A percentile compares a stretch with the other conserved stretches of the same genome.
Evolutionary conservation across 2,113 vertebrate species (phyloP).

Genomic region (Nothobranchius kuhntae): DNA sequence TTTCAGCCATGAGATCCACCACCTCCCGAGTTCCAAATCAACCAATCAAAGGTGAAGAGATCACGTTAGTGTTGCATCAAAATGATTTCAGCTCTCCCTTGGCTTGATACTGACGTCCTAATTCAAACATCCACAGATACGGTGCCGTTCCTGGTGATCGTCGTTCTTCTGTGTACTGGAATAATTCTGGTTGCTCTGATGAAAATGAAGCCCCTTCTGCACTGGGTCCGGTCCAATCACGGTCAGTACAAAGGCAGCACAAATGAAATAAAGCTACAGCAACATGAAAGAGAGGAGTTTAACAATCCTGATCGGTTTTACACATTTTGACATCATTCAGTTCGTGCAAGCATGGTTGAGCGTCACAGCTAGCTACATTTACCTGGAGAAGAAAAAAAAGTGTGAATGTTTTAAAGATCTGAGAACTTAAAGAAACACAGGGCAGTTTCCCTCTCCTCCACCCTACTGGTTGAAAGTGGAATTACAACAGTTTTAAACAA

Average conservation of each 20-base stretch:
- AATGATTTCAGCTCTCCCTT: neutral
- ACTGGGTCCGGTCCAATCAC: constrained; percentile 43
- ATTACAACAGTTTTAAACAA: no score
- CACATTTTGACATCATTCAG: neutral
- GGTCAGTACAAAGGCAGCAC: constrained; percentile 46
- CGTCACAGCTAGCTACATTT: no score
- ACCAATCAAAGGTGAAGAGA: constrained; percentile 28
- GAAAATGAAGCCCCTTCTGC: constrained; percentile 46
- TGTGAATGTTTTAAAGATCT: no score
- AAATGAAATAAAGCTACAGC: neutral
- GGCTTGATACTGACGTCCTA: neutral
- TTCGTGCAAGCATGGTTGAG: no score
- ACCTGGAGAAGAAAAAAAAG: no score
- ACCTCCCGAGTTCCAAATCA: accelerated
- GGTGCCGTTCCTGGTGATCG: constrained; percentile 57
- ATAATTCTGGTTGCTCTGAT: constrained; percentile 36
- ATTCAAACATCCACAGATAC: constrained; percentile 45
- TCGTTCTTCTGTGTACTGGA: constrained; percentile 47
- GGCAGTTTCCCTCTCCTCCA: no score
- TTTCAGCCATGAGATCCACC: neutral
- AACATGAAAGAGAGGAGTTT: neutral
- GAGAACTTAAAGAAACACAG: no score
- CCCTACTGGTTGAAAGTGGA: no score
- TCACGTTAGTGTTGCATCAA: neutral
- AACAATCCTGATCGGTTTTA: neutral